Base-by-base conservation (phyloP, 2,888 invertebrate species). In the Clivina fossor region DNA sequence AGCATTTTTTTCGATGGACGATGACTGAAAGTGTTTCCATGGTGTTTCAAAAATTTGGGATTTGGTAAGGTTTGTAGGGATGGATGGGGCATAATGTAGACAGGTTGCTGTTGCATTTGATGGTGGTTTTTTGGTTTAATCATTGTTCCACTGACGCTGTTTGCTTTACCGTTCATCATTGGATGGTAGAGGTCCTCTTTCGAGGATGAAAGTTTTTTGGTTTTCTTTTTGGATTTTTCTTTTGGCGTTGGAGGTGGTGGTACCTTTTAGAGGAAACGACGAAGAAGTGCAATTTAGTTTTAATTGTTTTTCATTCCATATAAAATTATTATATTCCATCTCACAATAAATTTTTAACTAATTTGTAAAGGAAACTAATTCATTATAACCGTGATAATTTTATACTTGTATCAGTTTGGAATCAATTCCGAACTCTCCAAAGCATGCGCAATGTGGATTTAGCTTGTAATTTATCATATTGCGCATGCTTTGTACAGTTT, bases 181-280 rank as follows among this genome's bases (percentile, higher is more conserved):
- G 71, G 69, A n/a, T n/a, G n/a, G 57, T 82, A 81, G 61, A 81
- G 61, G 64, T 83, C 82, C 61, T 83, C 82, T 16, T 76, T 78
- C n/a, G n/a, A n/a, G n/a, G n/a, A n/a, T n/a, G n/a, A n/a, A n/a
- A n/a, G n/a, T 69, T 82, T 81, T 69, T 80, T 80, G 35, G 76
- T 77, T 61, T 79, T 78, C 64, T 80, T 85, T 66, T 82, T 82
- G n/a, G n/a, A n/a, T 55, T 85, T 84, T 47, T 80, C 78, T 65
- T 82, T 84, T 3, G 80, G 81, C 0, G 86, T 86, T 0, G 90
- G 88, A 2, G 93, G 91, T 24, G 93, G 92, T 5, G 90, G 90
- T 40, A 72, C 51, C 51, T 51, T n/a, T n/a, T n/a, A n/a, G n/a
- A n/a, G n/a, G n/a, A n/a, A n/a, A n/a, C n/a, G n/a, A n/a, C n/a